Evolutionary conservation across 2,888 invertebrate genomes (phyloP).

Genomic region (Vesta saturnalis): DNA sequence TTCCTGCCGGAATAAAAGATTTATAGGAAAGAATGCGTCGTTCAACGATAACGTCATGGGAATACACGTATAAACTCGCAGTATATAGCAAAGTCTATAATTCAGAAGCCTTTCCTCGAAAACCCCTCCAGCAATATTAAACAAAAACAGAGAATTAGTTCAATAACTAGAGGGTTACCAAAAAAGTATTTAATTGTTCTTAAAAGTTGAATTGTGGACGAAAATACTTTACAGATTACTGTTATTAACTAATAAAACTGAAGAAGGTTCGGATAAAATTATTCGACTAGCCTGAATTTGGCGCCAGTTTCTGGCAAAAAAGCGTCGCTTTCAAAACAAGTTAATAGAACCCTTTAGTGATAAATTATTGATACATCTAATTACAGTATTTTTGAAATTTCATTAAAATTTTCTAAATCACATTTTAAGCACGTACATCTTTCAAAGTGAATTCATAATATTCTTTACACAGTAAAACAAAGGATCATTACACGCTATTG

Average conservation of each 20-base stretch:
- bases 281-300: constrained; percentile 14
- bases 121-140: constrained; percentile 25
- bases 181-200: constrained; percentile 35
- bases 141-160: constrained; percentile 34
- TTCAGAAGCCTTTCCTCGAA: constrained; percentile 33
- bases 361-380: background rate
- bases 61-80: constrained; percentile 22
- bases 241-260: constrained; percentile 27
- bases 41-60: constrained; percentile 24
- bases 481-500: constrained; percentile 37
- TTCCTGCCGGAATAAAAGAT: constrained; percentile 29
- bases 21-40: constrained; percentile 29
- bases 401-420: constrained; percentile 22
- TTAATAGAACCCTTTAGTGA: no score
- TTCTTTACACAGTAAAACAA: constrained; percentile 33
- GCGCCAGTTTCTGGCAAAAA: no score
- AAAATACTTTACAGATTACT: constrained; percentile 28
- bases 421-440: constrained; percentile 34
- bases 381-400: background rate
- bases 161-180: constrained; percentile 25
- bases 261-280: constrained; percentile 20
- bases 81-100: constrained; percentile 29
- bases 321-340: no score
- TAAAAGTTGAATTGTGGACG: constrained; percentile 28
- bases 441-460: constrained; percentile 29